Evolutionary conservation across 1,140 invertebrate genomes (phyloP).

Genomic region (Drosophila watanabei): DNA sequence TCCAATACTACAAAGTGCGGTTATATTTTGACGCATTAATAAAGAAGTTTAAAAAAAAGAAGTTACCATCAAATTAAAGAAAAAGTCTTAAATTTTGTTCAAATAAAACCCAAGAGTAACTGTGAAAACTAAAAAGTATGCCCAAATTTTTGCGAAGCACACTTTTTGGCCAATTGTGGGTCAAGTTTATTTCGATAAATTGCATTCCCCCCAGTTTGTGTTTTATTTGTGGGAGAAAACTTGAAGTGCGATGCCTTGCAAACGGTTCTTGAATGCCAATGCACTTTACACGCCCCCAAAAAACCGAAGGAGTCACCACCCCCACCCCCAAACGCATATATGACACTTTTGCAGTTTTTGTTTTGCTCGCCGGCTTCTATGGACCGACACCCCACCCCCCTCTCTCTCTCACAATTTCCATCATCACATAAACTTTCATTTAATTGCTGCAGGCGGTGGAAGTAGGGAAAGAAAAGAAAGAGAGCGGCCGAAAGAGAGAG

Average conservation of each 20-base stretch:
- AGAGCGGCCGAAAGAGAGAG: constrained; percentile 3
- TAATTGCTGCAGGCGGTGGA: constrained; percentile 72
- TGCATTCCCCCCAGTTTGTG: constrained; percentile 5
- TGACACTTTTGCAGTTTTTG: constrained; percentile 82
- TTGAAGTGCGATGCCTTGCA: constrained; percentile 25
- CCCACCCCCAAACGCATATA: constrained; percentile 56
- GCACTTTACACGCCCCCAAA: constrained; percentile 38
- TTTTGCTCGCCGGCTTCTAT: constrained; percentile 80
- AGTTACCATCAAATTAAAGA: no score
- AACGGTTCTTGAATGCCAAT: constrained; percentile 47
- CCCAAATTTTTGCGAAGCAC: neutral
- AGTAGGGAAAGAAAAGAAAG: constrained; percentile 48
- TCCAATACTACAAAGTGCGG: no score
- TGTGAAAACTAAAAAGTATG: neutral
- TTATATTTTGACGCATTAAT: no score
- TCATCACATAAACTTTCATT: constrained; percentile 82
- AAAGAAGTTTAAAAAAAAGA: no score
- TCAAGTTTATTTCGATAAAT: constrained; percentile 64
- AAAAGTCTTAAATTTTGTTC: no score
- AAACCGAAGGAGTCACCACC: constrained; percentile 2
- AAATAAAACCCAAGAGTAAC: no score
- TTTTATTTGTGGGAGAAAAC: constrained; percentile 34
- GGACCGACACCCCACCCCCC: neutral
- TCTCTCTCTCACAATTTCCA: constrained; percentile 26
- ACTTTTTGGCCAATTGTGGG: constrained; percentile 41